Base-by-base conservation (phyloP, 2,113 vertebrate genomes). In the Centropus bengalensis region DNA sequence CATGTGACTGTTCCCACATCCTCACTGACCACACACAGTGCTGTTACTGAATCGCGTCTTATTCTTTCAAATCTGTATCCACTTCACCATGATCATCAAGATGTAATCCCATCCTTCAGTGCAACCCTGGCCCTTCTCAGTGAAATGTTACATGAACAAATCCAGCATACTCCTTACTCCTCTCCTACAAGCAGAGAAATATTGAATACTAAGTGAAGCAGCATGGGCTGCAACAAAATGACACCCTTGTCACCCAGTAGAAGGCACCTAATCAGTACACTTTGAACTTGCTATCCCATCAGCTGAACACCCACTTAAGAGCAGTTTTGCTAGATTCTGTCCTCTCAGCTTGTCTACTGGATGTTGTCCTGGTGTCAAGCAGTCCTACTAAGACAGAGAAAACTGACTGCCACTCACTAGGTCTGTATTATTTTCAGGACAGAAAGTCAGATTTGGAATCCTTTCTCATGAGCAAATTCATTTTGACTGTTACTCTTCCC, bases 161-260 rank as follows among this genome's bases (percentile, higher is more conserved):
- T 21, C 32, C 55, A 81, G 20, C 30, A 26, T 19, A 17, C 14
- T 81, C 16, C 36, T 28, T 49, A 51, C 19, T 83, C 1, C 0
- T n/a, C 26, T 88, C 69, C 69, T 36, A 52, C 7, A 33, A 75
- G 18, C 49, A 6, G 54, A 45, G 62, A 63, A 92, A 70, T 13
- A 30, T 0, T 51, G 38, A 91, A 52, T 12, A 60, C n/a, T 66
- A 7, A 1, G 1, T 0, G 1, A 81, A 67, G 21, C 10, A 42
- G 28, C 5, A 9, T 10, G 3, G 15, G 33, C 51, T 92, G 71
- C 2, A 0, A 12, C 12, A 70, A 90, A 88, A 77, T 88, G 55
- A n/a, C 13, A 54, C 3, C 16, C 22, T 80, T 73, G n/a, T 80
- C n/a, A 8, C 45, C 73, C 5, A 1, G 80, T 26, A 76, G 3